Conservation (phyloP, 2,888 invertebrate species). For the Erebia ligea region DNA sequence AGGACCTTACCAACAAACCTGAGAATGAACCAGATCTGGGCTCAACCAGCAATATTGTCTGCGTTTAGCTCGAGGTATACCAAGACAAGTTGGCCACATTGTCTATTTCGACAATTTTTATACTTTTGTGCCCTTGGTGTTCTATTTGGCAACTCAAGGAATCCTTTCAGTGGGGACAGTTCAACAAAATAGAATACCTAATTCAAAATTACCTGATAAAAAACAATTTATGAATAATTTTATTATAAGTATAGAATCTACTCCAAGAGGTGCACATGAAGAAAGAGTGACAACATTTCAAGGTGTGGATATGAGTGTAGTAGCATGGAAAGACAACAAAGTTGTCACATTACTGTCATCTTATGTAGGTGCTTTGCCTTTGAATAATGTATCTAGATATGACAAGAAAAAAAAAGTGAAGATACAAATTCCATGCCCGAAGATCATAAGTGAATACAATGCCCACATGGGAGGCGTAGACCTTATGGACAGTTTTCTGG, state of each 20-base stretch:
- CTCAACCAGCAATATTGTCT: constrained; percentile 45
- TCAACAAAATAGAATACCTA: constrained; percentile 46
- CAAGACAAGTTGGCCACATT: constrained; percentile 49
- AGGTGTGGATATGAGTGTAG: constrained; percentile 48
- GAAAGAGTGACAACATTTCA: constrained; percentile 48
- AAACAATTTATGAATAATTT: constrained; percentile 49
- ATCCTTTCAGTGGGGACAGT: constrained; percentile 34
- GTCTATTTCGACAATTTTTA: constrained; percentile 48
- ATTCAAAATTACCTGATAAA: constrained; percentile 50
- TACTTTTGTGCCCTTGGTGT: constrained; percentile 36
- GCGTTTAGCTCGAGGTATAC: constrained; percentile 46
- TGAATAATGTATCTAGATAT: constrained; percentile 43
- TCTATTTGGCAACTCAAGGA: constrained; percentile 29
- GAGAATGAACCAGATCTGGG: constrained; percentile 19
- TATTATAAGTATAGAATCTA: too few species aligned
- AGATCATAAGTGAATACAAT: constrained; percentile 53
- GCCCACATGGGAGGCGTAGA: constrained; percentile 56
- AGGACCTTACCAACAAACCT: not conserved
- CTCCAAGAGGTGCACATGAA: constrained; percentile 48
- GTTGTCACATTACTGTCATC: constrained; percentile 49
- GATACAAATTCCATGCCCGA: constrained; percentile 33
- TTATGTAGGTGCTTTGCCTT: constrained; percentile 51
- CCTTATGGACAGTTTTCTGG: constrained; percentile 47
- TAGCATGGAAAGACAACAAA: constrained; percentile 53
- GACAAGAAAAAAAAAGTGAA: constrained; percentile 43